Evolutionary conservation across 2,113 vertebrate genomes (phyloP).

Genomic region (Saguinus imperator): DNA sequence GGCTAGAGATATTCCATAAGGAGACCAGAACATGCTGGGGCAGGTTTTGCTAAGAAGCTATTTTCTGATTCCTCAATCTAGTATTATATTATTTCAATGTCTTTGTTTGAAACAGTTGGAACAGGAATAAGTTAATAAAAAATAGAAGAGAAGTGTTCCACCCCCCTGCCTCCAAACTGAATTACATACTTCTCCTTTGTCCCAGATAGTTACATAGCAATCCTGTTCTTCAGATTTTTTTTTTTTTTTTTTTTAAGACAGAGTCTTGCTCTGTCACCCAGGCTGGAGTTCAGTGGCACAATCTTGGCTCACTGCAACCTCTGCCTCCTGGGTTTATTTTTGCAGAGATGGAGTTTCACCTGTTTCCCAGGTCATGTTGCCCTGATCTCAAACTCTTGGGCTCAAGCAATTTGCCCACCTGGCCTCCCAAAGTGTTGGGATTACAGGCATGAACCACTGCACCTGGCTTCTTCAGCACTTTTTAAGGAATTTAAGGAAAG

Average conservation of each 20-base stretch:
- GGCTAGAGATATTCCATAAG: background rate
- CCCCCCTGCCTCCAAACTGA: background rate
- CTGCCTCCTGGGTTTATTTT: background rate
- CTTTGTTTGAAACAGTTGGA: background rate
- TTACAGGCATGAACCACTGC: background rate
- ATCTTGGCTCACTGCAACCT: background rate
- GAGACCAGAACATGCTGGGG: background rate
- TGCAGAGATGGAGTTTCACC: background rate
- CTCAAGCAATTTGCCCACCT: background rate
- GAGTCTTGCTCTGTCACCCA: background rate
- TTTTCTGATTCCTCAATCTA: background rate
- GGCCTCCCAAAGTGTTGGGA: background rate
- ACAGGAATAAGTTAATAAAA: slow-evolving; percentile 16
- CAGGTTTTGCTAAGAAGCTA: background rate
- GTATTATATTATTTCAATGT: background rate
- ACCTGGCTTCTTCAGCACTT: background rate
- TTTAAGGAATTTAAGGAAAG: background rate
- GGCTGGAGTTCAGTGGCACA: background rate
- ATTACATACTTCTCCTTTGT: background rate
- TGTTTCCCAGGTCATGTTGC: background rate
- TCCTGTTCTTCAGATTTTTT: background rate
- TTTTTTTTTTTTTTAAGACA: background rate
- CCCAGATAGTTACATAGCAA: background rate
- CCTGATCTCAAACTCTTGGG: background rate
- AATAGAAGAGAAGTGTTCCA: background rate